Base-by-base conservation (phyloP, 2,113 vertebrate species). In the Pelecanus crispus region DNA sequence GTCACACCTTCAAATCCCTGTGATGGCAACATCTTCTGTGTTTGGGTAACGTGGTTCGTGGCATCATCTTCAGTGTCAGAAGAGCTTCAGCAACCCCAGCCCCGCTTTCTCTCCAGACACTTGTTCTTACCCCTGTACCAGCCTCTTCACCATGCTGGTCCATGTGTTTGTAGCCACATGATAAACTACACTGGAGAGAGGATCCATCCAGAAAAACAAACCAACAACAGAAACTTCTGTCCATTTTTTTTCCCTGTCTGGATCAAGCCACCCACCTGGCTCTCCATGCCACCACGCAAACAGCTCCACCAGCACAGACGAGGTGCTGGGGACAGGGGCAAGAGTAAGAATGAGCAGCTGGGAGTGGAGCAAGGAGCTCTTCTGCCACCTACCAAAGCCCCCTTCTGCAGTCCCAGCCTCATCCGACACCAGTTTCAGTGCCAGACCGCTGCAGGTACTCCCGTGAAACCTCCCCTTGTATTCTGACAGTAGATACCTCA, bases 231-330 rank as follows among this genome's bases (percentile, higher is more conserved):
- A 73, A 79, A 50, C 2, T 17, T 83, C 38, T 45, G 55, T 55
- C 38, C 10, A 2, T 6, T 42, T 70, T 59, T 58, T 32, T 42
- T 4, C 2, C 58, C 53, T 42, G 9, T 62, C 34, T 89, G 55
- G 63, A 66, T 81, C 42, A 70, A 89, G 38, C 28, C 53, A 86
- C 19, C 44, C 77, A 36, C 7, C 9, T 17, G 8, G 11, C 36
- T 65, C 58, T 65, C 2, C 1, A 58, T 20, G 25, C 17, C 29
- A 63, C n/a, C 0, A 0, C 1, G 4, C 55, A 81, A 82, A 62
- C 28, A 73, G 55, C 66, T 83, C 20, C 34, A 36, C 29, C 16
- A 80, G 62, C 63, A 65, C n/a, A 45, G 3, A 78, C n/a, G 34
- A 75, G 38, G 24, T 44, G 42, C 44, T 80, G 34, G 13, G 28